phyloP scores from a whole-genome alignment of 2,888 invertebrate genomes.

The Onthophagus sagittarius region DNA sequence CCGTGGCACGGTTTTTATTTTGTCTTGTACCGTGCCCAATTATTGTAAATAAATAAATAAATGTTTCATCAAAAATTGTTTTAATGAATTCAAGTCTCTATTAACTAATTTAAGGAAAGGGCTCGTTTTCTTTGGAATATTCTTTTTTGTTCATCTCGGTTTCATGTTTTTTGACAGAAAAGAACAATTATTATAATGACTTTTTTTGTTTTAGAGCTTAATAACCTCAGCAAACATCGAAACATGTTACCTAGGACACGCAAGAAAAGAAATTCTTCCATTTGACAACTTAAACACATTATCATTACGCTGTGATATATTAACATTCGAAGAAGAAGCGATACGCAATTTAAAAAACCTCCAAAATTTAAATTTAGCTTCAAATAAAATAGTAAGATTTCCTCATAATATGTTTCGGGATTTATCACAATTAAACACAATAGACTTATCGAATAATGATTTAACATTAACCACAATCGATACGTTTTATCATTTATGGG shows the following conservation, averaged over 20 bases:
- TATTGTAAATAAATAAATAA: no score
- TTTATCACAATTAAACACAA: slow-evolving; percentile 21
- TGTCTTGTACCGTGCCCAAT: no score
- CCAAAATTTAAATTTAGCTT: slow-evolving; percentile 24
- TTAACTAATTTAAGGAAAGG: no score
- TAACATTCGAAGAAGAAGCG: slow-evolving; percentile 21
- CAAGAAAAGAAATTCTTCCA: slow-evolving; percentile 21
- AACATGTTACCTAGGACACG: slow-evolving; percentile 17
- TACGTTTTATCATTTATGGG: slow-evolving; percentile 27
- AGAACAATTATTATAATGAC: no score
- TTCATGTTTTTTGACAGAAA: no score
- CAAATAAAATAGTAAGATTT: slow-evolving; percentile 26
- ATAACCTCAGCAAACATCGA: slow-evolving; percentile 9
- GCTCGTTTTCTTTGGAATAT: no score
- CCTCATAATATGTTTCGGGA: slow-evolving; percentile 29
- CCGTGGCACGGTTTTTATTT: no score
- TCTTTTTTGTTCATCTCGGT: no score
- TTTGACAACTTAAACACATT: slow-evolving; percentile 27
- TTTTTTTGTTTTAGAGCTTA: not conserved
- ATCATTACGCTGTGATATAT: slow-evolving; percentile 25
- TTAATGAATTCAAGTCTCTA: no score
- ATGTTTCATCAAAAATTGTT: no score
- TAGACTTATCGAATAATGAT: slow-evolving; percentile 28
- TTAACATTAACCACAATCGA: slow-evolving; percentile 29
- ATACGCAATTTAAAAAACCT: slow-evolving; percentile 26